Conservation (phyloP, 2,113 vertebrate genomes). For the Heteronetta atricapilla region DNA sequence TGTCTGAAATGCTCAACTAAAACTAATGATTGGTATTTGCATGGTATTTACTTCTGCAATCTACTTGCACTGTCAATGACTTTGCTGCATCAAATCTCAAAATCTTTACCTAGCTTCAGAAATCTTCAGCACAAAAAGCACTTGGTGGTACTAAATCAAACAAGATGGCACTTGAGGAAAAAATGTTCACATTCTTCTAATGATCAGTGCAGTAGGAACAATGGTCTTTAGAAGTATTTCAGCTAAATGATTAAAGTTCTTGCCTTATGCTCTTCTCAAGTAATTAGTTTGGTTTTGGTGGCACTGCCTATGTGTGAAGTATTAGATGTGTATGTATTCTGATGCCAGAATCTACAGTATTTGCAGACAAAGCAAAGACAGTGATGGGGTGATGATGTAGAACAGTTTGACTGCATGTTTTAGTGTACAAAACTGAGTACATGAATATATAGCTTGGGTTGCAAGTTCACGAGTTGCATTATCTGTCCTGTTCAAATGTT, state of each 20-base stretch:
- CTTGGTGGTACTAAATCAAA: background rate
- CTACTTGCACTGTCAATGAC: background rate
- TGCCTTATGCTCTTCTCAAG: background rate
- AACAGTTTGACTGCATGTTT: background rate
- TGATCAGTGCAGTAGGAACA: background rate
- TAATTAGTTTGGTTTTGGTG: background rate
- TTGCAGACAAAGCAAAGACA: background rate
- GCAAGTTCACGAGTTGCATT: background rate
- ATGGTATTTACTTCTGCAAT: background rate
- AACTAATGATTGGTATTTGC: background rate
- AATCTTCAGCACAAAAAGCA: background rate
- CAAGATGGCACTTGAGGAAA: background rate
- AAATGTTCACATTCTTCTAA: background rate
- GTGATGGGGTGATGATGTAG: rapidly evolving
- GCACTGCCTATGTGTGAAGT: background rate
- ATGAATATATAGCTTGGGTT: background rate
- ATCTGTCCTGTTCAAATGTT: background rate
- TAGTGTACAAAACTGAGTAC: background rate
- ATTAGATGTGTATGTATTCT: background rate
- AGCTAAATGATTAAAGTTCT: background rate
- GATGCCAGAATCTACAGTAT: background rate
- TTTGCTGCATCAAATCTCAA: background rate
- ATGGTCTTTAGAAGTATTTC: background rate
- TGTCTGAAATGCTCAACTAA: background rate
- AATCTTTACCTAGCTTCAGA: background rate